These are phyloP conservation scores for Drosophila buzzatii DNA, from an alignment of 2,888 invertebrate species.

Conservation along the genomic window DNA sequence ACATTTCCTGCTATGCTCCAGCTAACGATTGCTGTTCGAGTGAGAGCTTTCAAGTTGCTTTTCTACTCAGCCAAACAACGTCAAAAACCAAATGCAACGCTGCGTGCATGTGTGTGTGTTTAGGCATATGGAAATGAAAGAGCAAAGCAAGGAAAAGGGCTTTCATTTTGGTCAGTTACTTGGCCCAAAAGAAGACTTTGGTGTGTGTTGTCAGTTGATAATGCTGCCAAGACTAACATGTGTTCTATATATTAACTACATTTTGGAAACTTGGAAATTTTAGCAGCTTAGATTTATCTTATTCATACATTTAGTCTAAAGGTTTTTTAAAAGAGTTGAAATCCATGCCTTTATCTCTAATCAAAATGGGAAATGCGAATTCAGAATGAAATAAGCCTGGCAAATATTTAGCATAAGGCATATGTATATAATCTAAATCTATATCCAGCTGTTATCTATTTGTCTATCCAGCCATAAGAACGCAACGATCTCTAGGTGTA, in stretches of 20 bases:
- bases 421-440: too few relatives aligned
- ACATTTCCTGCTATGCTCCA: slow-evolving; percentile 65
- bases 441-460: too few relatives aligned
- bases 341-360: too few relatives aligned
- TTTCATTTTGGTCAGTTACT: slow-evolving; percentile 27
- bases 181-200: slow-evolving; percentile 13
- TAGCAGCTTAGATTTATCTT: too few relatives aligned
- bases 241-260: neutral
- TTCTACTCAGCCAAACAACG: slow-evolving; percentile 35
- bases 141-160: neutral
- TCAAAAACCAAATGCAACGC: slow-evolving; percentile 36
- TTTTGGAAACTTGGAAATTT: neutral
- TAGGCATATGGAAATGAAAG: neutral
- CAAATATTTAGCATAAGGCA: too few relatives aligned
- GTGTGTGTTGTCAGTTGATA: slow-evolving; percentile 13
- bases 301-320: neutral
- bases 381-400: too few relatives aligned
- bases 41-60: slow-evolving; percentile 65
- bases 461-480: too few relatives aligned
- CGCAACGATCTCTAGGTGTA: too few relatives aligned
- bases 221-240: slow-evolving; percentile 2
- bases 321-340: neutral
- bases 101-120: neutral
- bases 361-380: too few relatives aligned
- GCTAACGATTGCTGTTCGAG: slow-evolving; percentile 45